These are phyloP conservation scores for Datnioides undecimradiatus DNA, from an alignment of 2,113 vertebrate species.

Conservation along the genomic window DNA sequence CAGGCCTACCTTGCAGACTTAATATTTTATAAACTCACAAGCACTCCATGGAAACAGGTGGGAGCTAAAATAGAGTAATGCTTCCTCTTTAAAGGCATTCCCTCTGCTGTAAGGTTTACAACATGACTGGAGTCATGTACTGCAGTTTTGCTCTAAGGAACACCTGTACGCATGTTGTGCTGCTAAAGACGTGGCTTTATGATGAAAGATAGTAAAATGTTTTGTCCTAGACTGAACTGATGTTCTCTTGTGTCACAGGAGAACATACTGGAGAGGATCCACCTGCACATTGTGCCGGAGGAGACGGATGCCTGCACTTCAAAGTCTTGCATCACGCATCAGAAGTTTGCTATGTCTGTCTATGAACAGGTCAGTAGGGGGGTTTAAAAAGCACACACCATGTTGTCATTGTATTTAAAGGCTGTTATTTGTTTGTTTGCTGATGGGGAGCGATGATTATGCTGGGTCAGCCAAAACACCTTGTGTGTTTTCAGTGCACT, in stretches of 20 bases:
- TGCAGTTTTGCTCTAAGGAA: slow-evolving; percentile 1
- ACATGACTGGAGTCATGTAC: too few relatives aligned
- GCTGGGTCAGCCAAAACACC: too few relatives aligned
- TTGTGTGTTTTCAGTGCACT: too few relatives aligned
- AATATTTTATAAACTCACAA: slow-evolving; percentile 67
- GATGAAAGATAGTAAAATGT: neutral
- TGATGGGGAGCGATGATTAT: too few relatives aligned
- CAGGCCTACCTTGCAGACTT: slow-evolving; percentile 48
- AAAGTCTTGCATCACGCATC: slow-evolving; percentile 96
- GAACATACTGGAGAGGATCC: slow-evolving; percentile 95
- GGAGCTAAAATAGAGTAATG: slow-evolving; percentile 13
- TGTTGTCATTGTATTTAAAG: neutral
- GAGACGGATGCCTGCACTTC: slow-evolving; percentile 94
- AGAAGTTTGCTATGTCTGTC: slow-evolving; percentile 97
- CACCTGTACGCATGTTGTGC: too few relatives aligned
- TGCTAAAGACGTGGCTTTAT: neutral
- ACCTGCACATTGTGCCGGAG: slow-evolving; percentile 94
- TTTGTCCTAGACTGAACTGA: neutral
- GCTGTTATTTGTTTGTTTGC: neutral
- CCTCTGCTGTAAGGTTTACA: slow-evolving; percentile 2
- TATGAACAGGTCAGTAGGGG: slow-evolving; percentile 92
- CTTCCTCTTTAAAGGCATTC: slow-evolving; percentile 25
- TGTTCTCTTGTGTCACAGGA: slow-evolving; percentile 83
- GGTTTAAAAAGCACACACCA: neutral
- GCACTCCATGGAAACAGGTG: slow-evolving; percentile 43